phyloP scores from a whole-genome alignment of 1,140 invertebrate genomes.

The Lutraria rhynchaena region DNA sequence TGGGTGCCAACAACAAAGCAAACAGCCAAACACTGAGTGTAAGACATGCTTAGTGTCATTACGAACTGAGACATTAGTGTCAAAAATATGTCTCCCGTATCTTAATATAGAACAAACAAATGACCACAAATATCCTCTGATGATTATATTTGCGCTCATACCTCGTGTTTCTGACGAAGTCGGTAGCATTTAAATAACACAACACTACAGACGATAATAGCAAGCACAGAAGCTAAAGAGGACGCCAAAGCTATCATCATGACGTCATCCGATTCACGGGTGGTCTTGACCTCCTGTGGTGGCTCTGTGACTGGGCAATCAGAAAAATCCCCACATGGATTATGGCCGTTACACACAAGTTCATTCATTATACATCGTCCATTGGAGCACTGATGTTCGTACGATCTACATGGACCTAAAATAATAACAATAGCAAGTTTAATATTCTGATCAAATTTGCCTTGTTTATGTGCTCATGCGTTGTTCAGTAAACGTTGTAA shows the following conservation, averaged over 20 bases:
- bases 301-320: slow-evolving; percentile 30
- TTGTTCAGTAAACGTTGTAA: background rate
- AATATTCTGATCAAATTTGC: background rate
- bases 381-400: slow-evolving; percentile 43
- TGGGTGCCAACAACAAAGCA: too few relatives aligned
- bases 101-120: too few relatives aligned
- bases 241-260: slow-evolving; percentile 2
- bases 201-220: background rate
- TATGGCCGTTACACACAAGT: slow-evolving; percentile 51
- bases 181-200: slow-evolving; percentile 35
- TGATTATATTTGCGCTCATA: too few relatives aligned
- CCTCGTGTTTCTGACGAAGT: slow-evolving; percentile 17
- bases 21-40: too few relatives aligned
- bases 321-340: slow-evolving; percentile 51
- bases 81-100: too few relatives aligned
- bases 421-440: slow-evolving; percentile 7
- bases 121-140: too few relatives aligned
- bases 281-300: slow-evolving; percentile 1
- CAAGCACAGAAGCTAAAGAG: background rate
- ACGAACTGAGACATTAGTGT: too few relatives aligned
- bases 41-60: too few relatives aligned
- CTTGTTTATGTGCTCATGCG: background rate
- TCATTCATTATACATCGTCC: slow-evolving; percentile 50
- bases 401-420: slow-evolving; percentile 43
- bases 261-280: slow-evolving; percentile 2